Evolutionary conservation across 2,888 invertebrate species (phyloP), one percentile per base, ranked within the genome.

Genomic region (Agonum fuliginosum): DNA sequence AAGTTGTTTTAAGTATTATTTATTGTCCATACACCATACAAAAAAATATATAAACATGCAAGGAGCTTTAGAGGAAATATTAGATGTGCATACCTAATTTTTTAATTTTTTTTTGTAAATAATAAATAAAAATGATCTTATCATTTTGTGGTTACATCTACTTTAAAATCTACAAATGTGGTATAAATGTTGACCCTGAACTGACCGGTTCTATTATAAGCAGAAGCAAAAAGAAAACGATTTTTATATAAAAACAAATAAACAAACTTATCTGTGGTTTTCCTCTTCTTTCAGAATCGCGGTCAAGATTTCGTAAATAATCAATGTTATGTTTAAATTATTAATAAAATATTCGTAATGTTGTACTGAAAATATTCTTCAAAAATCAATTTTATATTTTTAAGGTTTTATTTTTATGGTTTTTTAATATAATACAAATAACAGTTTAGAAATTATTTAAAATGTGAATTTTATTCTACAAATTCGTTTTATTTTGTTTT

Each of bases 211-310:
- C 12, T n/a, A n/a, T n/a, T n/a, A n/a, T n/a, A n/a, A n/a, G 14
- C 43, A 6, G 43, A 58, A 51, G 1, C 17, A 58, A 58, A 58
- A 58, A 58, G 27, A 30, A 30, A 30, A 58, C 27, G 30, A 20
- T 51, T 30, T 58, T 22, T 2, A 8, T 12, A 14, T 30, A 30
- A 14, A 30, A 8, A 30, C 24, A 24, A 27, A 58, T 58, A 58
- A 30, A 30, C 27, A 27, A 27, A 58, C 30, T 58, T 30, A 58
- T 58, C 58, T 58, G 58, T 8, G 58, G 58, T 58, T 58, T 58
- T 58, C 58, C 58, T 58, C 8, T 58, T 5, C 30, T 10, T 24
- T 0, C 8, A 58, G 30, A 30, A 17, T 58, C 58, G 58, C 58
- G 58, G 58, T 58, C 30, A 27, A 58, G 8, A n/a, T 30, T 58